Conservation (phyloP, 1,140 invertebrate genomes). For the Panulirus ornatus region DNA sequence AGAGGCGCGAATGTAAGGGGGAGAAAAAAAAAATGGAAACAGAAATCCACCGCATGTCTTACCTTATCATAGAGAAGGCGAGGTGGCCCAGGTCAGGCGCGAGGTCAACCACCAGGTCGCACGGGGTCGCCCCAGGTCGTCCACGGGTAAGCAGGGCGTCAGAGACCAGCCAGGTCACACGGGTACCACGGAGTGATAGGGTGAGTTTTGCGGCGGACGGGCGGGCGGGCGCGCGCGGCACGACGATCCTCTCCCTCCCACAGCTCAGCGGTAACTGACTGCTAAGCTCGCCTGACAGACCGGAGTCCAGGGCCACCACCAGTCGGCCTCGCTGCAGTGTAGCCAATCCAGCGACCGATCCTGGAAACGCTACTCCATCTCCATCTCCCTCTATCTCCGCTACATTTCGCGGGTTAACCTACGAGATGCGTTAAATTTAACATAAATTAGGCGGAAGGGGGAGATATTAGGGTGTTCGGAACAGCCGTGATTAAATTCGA, state of each 20-base stretch:
- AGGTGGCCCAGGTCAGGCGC: neutral
- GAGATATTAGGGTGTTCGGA: too few species aligned
- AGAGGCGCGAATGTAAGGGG: too few species aligned
- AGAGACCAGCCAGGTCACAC: neutral
- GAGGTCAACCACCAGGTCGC: neutral
- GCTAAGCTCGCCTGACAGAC: constrained; percentile 6
- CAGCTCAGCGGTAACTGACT: constrained; percentile 34
- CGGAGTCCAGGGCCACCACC: constrained; percentile 5
- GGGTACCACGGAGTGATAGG: neutral
- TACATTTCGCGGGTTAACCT: too few species aligned
- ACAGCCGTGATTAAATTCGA: too few species aligned
- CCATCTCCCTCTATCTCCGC: too few species aligned
- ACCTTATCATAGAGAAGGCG: constrained; percentile 27
- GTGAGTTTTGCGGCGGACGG: too few species aligned
- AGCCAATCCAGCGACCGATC: neutral
- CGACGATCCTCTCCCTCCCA: neutral
- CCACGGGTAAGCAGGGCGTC: neutral
- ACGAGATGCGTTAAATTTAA: too few species aligned
- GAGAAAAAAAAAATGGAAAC: too few species aligned
- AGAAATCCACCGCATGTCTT: too few species aligned
- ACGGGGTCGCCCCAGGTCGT: neutral
- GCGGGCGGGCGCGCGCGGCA: neutral
- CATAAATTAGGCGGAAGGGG: too few species aligned
- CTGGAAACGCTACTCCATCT: neutral
- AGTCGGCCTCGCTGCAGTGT: neutral